Base-by-base conservation (phyloP, 1,140 invertebrate genomes). In the Drosophila lacteicornis region DNA sequence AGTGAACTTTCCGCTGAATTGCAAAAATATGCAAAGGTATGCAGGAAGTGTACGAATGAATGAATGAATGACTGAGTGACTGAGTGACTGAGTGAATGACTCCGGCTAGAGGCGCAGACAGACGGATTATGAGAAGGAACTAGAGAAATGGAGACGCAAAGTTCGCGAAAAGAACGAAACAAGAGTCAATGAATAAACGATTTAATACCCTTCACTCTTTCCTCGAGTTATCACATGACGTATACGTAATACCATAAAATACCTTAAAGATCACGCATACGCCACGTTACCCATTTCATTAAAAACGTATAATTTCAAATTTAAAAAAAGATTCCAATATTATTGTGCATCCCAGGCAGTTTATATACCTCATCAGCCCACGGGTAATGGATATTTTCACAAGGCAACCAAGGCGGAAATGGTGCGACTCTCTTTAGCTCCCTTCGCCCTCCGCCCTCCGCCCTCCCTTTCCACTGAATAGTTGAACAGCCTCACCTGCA, bases 21-120 rank as follows among this genome's bases (percentile, higher is more conserved):
- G 85, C 85, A 88, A 84, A 88, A 88, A 88, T 88, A 88, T 88
- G 85, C 84, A 88, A 88, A 88, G 84, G 80, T 88, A 90, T 81
- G 76, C 75, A 63, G 66, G 68, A 75, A 81, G 75, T 61, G 63
- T 61, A 65, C 71, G 62, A 68, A 51, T 63, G 45, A 59, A 59
- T 77, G 74, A 77, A 70, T 70, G 80, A 56, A 49, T 83, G 75
- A 63, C 57, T 65, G 60, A 47, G 22, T 61, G 55, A 49, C 12
- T 80, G 80, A 71, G 17, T 69, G 67, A 70, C 11, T 69, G 50
- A 70, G 27, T 69, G 66, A 69, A 49, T 73, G 69, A 73, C 50
- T 58, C 30, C 17, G 66, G 9, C 43, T 58, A 43, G 51, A 40
- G 43, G 42, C 51, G 43, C 60, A 56, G 79, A 47, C 57, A 66